Evolutionary conservation across 2,797 vertebrate genomes (phyloP).

Genomic region (Decapterus maruadsi): DNA sequence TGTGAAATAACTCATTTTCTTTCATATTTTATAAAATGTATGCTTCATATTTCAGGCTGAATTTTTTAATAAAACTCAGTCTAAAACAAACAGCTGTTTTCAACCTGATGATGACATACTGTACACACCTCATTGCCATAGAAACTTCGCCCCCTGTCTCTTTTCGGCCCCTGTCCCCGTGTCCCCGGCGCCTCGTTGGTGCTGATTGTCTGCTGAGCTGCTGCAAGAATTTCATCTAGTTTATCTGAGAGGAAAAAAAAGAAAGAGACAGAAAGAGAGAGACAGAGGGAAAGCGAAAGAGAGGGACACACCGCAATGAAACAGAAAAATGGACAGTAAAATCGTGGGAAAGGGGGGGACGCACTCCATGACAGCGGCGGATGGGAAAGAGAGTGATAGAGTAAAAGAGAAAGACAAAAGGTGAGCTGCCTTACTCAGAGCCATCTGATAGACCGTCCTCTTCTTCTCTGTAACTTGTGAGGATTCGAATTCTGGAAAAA

Average conservation of each 20-base stretch:
- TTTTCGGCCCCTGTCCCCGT: constrained; percentile 87
- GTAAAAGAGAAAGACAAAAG: constrained; percentile 40
- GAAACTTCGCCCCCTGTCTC: constrained; percentile 80
- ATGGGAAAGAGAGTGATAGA: constrained; percentile 24
- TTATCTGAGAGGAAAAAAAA: constrained; percentile 87
- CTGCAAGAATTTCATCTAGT: constrained; percentile 95
- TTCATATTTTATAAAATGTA: neutral
- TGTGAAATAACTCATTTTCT: too few relatives aligned
- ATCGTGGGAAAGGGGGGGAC: constrained; percentile 46
- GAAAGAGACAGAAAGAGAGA: constrained; percentile 47
- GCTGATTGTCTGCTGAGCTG: constrained; percentile 95
- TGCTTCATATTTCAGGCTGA: neutral
- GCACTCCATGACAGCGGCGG: constrained; percentile 50
- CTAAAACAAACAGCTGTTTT: neutral
- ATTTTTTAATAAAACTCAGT: neutral
- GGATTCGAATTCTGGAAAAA: constrained; percentile 89
- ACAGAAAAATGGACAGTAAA: constrained; percentile 68
- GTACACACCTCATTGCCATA: constrained; percentile 86
- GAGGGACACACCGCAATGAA: constrained; percentile 67
- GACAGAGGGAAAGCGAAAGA: constrained; percentile 31
- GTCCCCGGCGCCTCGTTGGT: constrained; percentile 90
- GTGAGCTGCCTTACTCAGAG: constrained; percentile 89
- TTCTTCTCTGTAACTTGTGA: constrained; percentile 93
- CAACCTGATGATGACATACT: neutral
- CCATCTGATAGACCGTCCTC: constrained; percentile 97